Base-by-base conservation (phyloP, 2,888 invertebrate species). In the Sesamia inferens region DNA sequence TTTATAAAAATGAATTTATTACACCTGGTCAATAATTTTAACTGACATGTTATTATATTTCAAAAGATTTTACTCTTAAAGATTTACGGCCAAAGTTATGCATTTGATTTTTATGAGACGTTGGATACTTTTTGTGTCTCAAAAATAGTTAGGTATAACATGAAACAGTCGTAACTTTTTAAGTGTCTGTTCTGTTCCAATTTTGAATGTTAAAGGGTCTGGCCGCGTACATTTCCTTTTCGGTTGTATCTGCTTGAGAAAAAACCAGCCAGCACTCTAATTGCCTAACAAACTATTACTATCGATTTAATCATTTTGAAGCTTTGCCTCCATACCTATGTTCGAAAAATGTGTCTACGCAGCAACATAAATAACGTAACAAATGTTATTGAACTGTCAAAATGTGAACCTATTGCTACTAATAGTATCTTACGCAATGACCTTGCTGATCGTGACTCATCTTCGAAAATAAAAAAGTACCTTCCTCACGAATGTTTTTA, bases 51-150 rank as follows among this genome's bases (percentile, higher is more conserved):
- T 94, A 94, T 94, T 95, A 93, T 94, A 94, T 95, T 95, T 94
- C 94, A 94, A 95, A 84, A 94, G 93, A 92, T 92, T 92, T 90
- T 74, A 83, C 84, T 89, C 90, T 90, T 96, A 95, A 96, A 96
- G 95, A 95, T 92, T 85, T 78, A 83, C 82, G 31, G 3, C 2
- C 31, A 31, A 31, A 31, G 31, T 31, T 31, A 31, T 31, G 92
- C 91, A 89, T 93, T 93, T 94, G 92, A 93, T 94, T 95, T 95
- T 95, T 95, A 94, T 93, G 92, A 91, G 93, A 91, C 92, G 88
- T 83, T 80, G 86, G 87, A 85, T 88, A 88, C 87, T 88, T 91
- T 92, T 88, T 89, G 89, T 89, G 88, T 87, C 83, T 86, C 68
- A 83, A 86, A 83, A 84, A 82, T 79, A 82, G 82, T 84, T 5